Evolutionary conservation across 2,797 vertebrate species (phyloP).

Genomic region (Peromyscus melanophrys): DNA sequence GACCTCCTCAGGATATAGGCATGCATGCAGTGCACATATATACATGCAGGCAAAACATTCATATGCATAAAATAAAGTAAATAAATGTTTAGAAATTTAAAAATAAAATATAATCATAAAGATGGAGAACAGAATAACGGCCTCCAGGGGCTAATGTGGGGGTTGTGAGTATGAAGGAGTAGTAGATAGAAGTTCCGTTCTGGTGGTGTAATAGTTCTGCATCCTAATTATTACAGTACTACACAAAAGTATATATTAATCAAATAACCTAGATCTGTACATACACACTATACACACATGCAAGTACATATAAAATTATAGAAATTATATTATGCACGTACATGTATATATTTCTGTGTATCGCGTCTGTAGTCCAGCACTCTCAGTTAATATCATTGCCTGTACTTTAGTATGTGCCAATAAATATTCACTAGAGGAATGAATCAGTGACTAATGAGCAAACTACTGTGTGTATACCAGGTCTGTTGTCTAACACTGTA

Average conservation of each 20-base stretch:
- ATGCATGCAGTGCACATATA: not conserved
- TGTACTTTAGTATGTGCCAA: not conserved
- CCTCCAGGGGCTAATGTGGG: not conserved
- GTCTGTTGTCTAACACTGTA: not conserved
- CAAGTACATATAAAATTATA: slow-evolving; percentile 48
- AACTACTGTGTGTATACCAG: not conserved
- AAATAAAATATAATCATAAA: slow-evolving; percentile 43
- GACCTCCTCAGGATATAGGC: not conserved
- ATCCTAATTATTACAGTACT: not conserved
- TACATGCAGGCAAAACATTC: not conserved
- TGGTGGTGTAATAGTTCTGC: not conserved
- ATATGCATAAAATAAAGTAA: not conserved
- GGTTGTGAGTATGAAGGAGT: not conserved
- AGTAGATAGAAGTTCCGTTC: not conserved
- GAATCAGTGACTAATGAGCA: not conserved
- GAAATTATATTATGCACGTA: not conserved
- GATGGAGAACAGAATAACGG: not conserved
- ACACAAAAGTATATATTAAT: not conserved
- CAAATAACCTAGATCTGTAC: not conserved
- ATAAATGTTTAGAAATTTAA: not conserved
- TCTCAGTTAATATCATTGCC: not conserved
- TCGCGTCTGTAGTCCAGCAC: not conserved
- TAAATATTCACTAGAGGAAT: not conserved
- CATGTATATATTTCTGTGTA: not conserved
- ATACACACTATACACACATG: not conserved